A percentile compares a stretch with the other conserved stretches of the same genome.
Evolutionary conservation across 2,113 vertebrate species (phyloP).

Genomic region (Poeciliopsis turrubarensis): DNA sequence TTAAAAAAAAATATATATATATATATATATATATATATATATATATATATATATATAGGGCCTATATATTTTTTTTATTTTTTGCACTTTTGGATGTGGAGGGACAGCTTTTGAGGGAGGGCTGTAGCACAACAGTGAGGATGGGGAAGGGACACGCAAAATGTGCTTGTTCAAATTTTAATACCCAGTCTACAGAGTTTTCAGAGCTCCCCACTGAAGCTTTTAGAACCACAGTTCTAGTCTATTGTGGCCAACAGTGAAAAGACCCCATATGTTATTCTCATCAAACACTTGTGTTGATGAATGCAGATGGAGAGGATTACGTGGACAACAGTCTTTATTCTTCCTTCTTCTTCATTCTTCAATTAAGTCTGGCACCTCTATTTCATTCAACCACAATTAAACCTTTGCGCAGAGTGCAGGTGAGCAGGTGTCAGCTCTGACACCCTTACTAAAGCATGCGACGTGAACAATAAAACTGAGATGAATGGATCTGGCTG

Average conservation of each 20-base stretch:
- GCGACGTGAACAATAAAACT: conserved; percentile 43
- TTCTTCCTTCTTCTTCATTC: conserved; percentile 17
- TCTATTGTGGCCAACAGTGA: conserved; percentile 31
- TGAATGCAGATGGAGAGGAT: conserved; percentile 28
- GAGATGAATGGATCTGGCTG: conserved; percentile 60
- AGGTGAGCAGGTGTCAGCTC: conserved; percentile 54
- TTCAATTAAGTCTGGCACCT: conserved; percentile 38
- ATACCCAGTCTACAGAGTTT: too few relatives aligned
- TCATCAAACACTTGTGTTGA: conserved; percentile 41
- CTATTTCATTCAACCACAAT: conserved; percentile 37
- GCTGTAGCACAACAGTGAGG: too few relatives aligned
- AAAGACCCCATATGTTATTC: conserved; percentile 43
- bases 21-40: too few relatives aligned
- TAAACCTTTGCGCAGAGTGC: conserved; percentile 43
- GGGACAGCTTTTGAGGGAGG: too few relatives aligned
- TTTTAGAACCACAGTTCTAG: conserved; percentile 38
- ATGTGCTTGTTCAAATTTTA: too few relatives aligned
- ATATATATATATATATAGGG: too few relatives aligned
- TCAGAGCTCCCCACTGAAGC: too few relatives aligned
- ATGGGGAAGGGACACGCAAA: too few relatives aligned
- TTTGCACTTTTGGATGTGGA: too few relatives aligned
- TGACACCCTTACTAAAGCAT: conserved; percentile 18
- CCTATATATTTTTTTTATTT: too few relatives aligned
- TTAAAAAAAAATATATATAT: too few relatives aligned
- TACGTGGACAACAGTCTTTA: conserved; percentile 17